phyloP scores from a whole-genome alignment of 2,888 invertebrate genomes.

The Lobophora halterata region DNA sequence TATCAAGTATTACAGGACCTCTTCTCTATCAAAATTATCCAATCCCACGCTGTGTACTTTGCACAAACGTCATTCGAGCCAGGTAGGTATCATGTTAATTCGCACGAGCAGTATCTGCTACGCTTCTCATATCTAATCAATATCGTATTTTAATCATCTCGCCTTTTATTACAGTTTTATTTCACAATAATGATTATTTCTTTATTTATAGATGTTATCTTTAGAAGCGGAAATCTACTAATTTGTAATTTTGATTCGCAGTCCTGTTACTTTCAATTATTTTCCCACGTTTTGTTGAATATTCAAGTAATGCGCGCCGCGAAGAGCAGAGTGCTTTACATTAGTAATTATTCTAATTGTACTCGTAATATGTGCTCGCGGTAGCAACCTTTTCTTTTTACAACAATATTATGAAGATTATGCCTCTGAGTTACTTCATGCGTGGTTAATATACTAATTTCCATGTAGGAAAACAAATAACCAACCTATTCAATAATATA shows the following conservation, averaged over 20 bases:
- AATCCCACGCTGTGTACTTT: too few species aligned
- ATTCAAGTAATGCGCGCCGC: constrained; percentile 53
- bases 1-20: too few species aligned
- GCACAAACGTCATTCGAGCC: too few species aligned
- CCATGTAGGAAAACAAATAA: constrained; percentile 13
- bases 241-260: constrained; percentile 36
- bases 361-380: constrained; percentile 46
- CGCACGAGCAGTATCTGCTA: too few species aligned
- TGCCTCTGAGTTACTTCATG: constrained; percentile 28
- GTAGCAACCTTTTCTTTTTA: constrained; percentile 50
- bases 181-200: too few species aligned
- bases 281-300: constrained; percentile 62
- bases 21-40: too few species aligned
- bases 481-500: constrained; percentile 14
- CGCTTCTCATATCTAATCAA: constrained; percentile 38
- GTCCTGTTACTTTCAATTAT: constrained; percentile 48
- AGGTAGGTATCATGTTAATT: too few species aligned
- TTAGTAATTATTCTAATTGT: constrained; percentile 63
- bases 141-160: constrained; percentile 27
- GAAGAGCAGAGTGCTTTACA: constrained; percentile 44
- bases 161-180: neutral
- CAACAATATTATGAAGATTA: constrained; percentile 47
- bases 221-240: constrained; percentile 37
- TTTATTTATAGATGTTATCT: too few species aligned
- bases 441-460: constrained; percentile 25